Evolutionary conservation across 2,888 invertebrate species (phyloP), one percentile per base, ranked within the genome.

Genomic region (Athalia cordata): DNA sequence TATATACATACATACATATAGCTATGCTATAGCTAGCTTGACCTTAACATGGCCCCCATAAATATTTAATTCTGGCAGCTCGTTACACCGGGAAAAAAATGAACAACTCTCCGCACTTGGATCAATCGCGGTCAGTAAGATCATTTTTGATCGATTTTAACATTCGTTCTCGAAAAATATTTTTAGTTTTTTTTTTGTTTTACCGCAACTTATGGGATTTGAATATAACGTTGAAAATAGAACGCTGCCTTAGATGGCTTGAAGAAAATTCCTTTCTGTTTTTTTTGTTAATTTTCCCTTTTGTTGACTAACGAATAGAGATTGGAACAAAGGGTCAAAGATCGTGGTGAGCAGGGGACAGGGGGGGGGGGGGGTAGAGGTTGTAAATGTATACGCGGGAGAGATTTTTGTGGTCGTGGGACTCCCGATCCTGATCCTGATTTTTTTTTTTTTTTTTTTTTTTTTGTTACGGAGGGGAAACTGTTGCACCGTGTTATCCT

Each of bases 31-130:
- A 80, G 62, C 79, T 61, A 57, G 78, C 84, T 85, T 87, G 89
- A 89, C 89, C 88, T 86, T 84, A 29, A 29, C 84, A 6, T 75
- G 87, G 84, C 86, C 86, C 87, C 86, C 87, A 88, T 89, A 89
- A 89, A 89, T 89, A 88, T 89, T 84, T 85, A 81, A 83, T 83
- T 83, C 84, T 89, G 89, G 87, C 89, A 88, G 89, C 89, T 89
- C 87, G 89, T 89, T 89, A 89, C 88, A 85, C 86, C 83, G 79
- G 81, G 84, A 85, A 83, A 85, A 83, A 29, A 29, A 29, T 29
- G 29, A 29, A 29, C 29, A 2, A 29, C 29, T 29, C 29, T 29
- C 29, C 29, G 85, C 84, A 84, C 72, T 47, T 72, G 72, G 72
- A 72, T 68, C 29, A 29, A 29, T 29, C 29, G 29, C 29, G 29